Base-by-base conservation (phyloP, 2,113 vertebrate species). In the Carassius carassius region DNA sequence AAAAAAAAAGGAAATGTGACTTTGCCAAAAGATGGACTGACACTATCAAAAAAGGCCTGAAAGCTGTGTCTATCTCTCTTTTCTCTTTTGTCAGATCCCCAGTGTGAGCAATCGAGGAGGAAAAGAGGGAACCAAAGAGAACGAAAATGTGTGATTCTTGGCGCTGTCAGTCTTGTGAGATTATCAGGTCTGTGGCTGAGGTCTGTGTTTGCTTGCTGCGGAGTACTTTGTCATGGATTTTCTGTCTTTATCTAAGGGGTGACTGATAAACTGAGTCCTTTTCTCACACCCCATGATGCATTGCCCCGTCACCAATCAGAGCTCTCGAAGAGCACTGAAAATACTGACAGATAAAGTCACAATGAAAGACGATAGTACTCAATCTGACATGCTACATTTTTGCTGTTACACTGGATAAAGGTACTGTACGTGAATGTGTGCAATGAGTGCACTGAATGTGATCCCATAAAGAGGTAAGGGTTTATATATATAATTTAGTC, bases 231-330 rank as follows among this genome's bases (percentile, higher is more conserved):
- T 90, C 87, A 87, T 85, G 81, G 84, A 87, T 86, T 87, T 88
- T 83, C 84, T 86, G 86, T 88, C 82, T 88, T 88, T 87, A 88
- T 88, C 65, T 77, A 70, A 41, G 76, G 82, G 76, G 60, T 84
- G 87, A 85, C 82, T 88, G 87, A 89, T 90, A 88, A 89, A 87
- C 84, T 78, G 76, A 82, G 78, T 83, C 77, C 80, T 85, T 85
- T 85, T 76, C 67, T 73, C 78, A 77, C 85, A 70, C 84, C 83
- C 81, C 19, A 69, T 84, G 82, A 88, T 77, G 78, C 82, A 84
- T 83, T 54, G 78, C 32, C 63, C 58, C 58, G 47, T 81, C 82
- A 67, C 54, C 73, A 85, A 82, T 86, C 47, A 85, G 58, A 65
- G 44, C 5, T 23, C 49, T 89, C 70, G 72, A 83, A 83, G 81